Percentiles rank a stretch among this genome's conserved stretches.
Conservation (phyloP, 2,113 vertebrate species). For the Apteryx mantelli region DNA sequence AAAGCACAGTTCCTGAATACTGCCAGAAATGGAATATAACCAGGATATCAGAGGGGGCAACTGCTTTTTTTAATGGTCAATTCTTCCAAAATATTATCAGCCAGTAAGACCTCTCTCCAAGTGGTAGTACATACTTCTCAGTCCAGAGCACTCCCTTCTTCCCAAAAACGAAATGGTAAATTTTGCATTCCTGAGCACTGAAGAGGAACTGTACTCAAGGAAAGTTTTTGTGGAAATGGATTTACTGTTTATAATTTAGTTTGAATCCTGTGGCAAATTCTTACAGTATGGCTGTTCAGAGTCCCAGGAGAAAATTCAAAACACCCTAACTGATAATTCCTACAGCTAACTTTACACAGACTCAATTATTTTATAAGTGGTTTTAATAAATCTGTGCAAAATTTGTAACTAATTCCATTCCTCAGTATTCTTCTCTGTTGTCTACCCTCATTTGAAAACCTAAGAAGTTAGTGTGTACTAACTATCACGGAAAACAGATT, state of each 20-base stretch:
- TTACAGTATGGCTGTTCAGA: background rate
- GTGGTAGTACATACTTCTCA: background rate
- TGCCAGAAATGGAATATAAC: background rate
- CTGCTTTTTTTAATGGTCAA: background rate
- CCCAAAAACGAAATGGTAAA: rapidly evolving
- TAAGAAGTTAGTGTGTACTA: background rate
- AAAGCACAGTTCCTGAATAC: background rate
- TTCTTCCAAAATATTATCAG: background rate
- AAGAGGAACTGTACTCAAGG: background rate
- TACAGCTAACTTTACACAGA: background rate
- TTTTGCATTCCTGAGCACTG: background rate
- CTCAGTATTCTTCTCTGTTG: background rate
- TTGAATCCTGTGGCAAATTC: background rate
- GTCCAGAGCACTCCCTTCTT: rapidly evolving
- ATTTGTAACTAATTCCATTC: background rate
- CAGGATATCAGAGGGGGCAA: background rate
- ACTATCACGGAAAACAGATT: background rate
- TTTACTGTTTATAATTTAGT: background rate
- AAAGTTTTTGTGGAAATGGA: background rate
- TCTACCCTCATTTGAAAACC: background rate
- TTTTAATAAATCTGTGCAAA: background rate
- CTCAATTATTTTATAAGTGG: background rate
- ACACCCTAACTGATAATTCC: rapidly evolving
- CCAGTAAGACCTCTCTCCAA: background rate
- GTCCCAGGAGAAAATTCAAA: background rate